Evolutionary conservation across 1,140 invertebrate genomes (phyloP), one percentile per base, ranked within the genome.

Genomic region (Streblospio benedicti): DNA sequence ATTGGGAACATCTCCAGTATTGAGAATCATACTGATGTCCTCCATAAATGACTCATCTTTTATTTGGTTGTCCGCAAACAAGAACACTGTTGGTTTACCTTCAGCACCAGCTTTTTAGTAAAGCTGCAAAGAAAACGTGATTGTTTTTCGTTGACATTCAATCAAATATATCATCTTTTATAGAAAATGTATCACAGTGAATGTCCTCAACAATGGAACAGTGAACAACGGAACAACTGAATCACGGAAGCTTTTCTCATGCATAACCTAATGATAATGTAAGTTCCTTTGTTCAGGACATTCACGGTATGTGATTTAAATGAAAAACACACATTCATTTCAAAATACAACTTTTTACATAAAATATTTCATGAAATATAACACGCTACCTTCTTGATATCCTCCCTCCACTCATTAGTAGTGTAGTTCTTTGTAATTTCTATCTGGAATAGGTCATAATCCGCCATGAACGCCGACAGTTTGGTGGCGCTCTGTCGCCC

Each of bases 41-140:
- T 79, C 78, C 71, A 79, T 77, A 54, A 79, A 79, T 4, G 73
- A 72, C 54, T 79, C 78, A 63, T 77, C 70, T 66, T 79, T 79
- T 44, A 79, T 79, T 64, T 79, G 77, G 35, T 73, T 78, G 64
- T 79, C 78, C 31, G 71, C 68, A 64, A 79, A 79, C 59, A 79
- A 66, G 67, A 79, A 79, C 27, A 77, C 74, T 35, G 71, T 75
- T 5, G 67, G 73, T 59, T 74, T 77, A 9, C 74, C 75, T 57
- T 78, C 75, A 57, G 58, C 56, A n/a, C 77, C 77, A 23, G 77
- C 71, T 55, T 76, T 78, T 33, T 38, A 38, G 9, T 38, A 38
- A 38, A n/a, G 35, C n/a, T 38, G n/a, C n/a, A 9, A 38, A 38
- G n/a, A 38, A 9, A 38, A n/a, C 35, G n/a, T 38, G 35, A 38